These are phyloP conservation scores for Caenorhabditis angaria DNA, from an alignment of 2,888 invertebrate species.

Conservation along the genomic window DNA sequence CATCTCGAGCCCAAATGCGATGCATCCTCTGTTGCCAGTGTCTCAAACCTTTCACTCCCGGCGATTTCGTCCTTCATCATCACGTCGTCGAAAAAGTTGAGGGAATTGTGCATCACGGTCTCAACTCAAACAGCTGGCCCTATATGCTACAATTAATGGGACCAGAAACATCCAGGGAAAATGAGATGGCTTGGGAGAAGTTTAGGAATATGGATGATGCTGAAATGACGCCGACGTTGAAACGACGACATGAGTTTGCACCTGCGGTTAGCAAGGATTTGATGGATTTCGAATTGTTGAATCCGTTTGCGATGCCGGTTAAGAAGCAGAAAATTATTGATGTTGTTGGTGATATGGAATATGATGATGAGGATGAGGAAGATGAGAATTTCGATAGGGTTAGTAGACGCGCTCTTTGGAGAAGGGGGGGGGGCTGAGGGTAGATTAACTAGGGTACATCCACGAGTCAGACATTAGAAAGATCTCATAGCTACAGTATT, in stretches of 20 bases:
- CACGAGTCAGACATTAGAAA: background rate
- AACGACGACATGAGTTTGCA: background rate
- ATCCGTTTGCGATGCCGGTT: background rate
- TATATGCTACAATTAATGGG: background rate
- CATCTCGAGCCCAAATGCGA: background rate
- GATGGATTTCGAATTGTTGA: background rate
- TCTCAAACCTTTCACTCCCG: background rate
- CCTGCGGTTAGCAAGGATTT: background rate
- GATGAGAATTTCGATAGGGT: background rate
- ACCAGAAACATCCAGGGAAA: background rate
- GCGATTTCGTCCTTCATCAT: slow-evolving; percentile 9
- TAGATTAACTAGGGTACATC: background rate
- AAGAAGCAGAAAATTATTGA: background rate
- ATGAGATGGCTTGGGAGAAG: background rate
- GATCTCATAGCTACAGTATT: background rate
- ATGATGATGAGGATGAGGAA: background rate
- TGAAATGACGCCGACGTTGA: background rate
- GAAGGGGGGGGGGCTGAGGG: background rate
- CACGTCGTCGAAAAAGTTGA: background rate
- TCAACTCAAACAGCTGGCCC: slow-evolving; percentile 3
- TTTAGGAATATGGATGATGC: background rate
- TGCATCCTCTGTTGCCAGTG: slow-evolving; percentile 5
- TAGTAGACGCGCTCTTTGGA: background rate
- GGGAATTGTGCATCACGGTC: background rate
- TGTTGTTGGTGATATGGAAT: background rate